Evolutionary conservation across 2,888 invertebrate genomes (phyloP).

Genomic region (Neocrepidodera transversa): DNA sequence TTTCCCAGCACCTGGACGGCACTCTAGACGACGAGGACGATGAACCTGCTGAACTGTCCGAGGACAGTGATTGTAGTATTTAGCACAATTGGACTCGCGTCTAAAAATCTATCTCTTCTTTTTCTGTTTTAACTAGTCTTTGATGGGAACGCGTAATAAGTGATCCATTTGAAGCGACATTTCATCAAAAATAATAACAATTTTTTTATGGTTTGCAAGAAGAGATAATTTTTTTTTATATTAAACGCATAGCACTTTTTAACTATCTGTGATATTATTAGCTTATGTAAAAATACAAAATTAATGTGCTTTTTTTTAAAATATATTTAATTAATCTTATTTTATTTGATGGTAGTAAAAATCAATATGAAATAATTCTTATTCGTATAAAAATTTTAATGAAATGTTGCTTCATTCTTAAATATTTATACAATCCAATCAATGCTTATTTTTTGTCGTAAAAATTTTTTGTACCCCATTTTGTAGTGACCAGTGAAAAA

Average conservation of each 20-base stretch:
- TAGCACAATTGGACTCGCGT: slow-evolving; percentile 50
- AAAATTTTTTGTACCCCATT: not conserved
- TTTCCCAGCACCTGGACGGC: slow-evolving; percentile 70
- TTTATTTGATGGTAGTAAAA: too few species aligned
- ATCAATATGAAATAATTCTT: too few species aligned
- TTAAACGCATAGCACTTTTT: not conserved
- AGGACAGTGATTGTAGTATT: slow-evolving; percentile 71
- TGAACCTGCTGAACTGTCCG: slow-evolving; percentile 48
- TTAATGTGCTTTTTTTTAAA: too few species aligned
- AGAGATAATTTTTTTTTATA: not conserved
- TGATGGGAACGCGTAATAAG: slow-evolving; percentile 23
- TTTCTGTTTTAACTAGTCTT: slow-evolving; percentile 39
- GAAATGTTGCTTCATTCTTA: slow-evolving; percentile 9
- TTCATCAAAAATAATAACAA: not conserved
- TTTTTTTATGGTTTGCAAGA: not conserved
- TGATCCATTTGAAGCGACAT: not conserved
- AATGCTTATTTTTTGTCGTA: slow-evolving; percentile 21
- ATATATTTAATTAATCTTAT: too few species aligned
- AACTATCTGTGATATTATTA: not conserved
- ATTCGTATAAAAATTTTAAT: too few species aligned
- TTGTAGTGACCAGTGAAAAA: slow-evolving; percentile 19
- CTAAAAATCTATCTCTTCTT: slow-evolving; percentile 2
- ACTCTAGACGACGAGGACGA: slow-evolving; percentile 59
- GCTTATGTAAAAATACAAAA: not conserved
- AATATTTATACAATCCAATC: not conserved